A percentile compares a stretch with the other conserved stretches of the same genome.
Conservation (phyloP, 2,888 invertebrate species). For the Polylopha cassiicola region DNA sequence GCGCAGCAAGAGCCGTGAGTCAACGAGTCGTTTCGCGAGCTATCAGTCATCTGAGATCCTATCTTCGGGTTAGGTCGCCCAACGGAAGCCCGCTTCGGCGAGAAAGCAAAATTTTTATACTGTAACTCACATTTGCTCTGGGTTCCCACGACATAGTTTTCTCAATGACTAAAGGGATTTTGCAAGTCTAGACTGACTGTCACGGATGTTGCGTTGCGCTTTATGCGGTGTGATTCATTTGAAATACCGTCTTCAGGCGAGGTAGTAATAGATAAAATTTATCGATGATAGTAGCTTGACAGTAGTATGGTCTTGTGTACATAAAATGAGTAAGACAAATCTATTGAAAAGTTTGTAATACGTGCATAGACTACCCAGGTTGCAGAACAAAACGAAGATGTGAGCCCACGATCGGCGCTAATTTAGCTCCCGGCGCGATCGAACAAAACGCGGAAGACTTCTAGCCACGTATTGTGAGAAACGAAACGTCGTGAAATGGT, state of each 20-base stretch:
- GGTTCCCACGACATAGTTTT: constrained; percentile 60
- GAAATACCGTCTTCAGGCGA: constrained; percentile 11
- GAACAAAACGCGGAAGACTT: constrained; percentile 64
- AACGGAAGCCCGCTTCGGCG: constrained; percentile 62
- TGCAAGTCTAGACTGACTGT: constrained; percentile 17
- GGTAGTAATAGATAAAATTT: no score
- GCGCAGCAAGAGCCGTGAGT: constrained; percentile 38
- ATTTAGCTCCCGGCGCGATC: constrained; percentile 54
- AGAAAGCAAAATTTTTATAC: constrained; percentile 68
- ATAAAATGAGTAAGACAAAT: background rate
- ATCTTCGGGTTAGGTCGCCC: constrained; percentile 48
- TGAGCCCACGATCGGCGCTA: constrained; percentile 46
- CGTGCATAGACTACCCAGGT: constrained; percentile 53
- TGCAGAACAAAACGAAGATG: constrained; percentile 49
- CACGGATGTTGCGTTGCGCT: constrained; percentile 17
- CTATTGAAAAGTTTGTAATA: constrained; percentile 11
- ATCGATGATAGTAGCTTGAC: no score
- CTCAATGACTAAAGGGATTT: constrained; percentile 30
- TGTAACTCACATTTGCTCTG: constrained; percentile 42
- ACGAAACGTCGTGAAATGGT: constrained; percentile 8
- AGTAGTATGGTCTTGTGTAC: constrained; percentile 1
- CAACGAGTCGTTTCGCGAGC: constrained; percentile 50
- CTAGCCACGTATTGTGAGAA: constrained; percentile 19
- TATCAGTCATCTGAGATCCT: constrained; percentile 62
- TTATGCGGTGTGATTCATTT: constrained; percentile 13